Percentiles rank a stretch among this genome's conserved stretches.
Evolutionary conservation across 2,888 invertebrate genomes (phyloP).

Genomic region (Auanema freiburgensis): DNA sequence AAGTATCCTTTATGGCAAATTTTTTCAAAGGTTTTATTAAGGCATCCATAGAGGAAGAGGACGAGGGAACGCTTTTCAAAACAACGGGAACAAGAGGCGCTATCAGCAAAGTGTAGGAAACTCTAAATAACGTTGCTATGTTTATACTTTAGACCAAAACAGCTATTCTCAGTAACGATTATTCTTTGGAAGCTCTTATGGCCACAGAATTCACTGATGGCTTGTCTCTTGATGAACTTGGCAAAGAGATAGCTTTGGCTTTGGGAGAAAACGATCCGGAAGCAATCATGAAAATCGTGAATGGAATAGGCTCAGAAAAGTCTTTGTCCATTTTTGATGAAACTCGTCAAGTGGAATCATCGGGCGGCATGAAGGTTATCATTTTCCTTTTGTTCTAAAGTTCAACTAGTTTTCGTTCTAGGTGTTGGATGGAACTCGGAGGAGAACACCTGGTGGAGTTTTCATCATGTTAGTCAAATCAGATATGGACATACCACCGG

Average conservation of each 20-base stretch:
- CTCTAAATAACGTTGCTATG: background rate
- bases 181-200: constrained; percentile 26
- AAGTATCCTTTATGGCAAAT: background rate
- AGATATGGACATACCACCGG: constrained; percentile 29
- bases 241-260: constrained; percentile 29
- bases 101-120: background rate
- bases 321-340: constrained; percentile 49
- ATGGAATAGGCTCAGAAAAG: constrained; percentile 41
- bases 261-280: constrained; percentile 45
- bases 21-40: background rate
- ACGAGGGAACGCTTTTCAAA: background rate
- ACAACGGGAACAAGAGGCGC: background rate
- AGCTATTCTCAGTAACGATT: constrained; percentile 7
- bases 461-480: constrained; percentile 52
- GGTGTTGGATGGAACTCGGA: constrained; percentile 42
- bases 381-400: background rate
- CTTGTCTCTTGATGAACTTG: constrained; percentile 28
- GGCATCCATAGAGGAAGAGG: constrained; percentile 5
- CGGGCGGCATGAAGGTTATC: constrained; percentile 53
- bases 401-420: constrained; percentile 10
- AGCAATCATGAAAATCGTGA: constrained; percentile 44
- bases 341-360: constrained; percentile 49
- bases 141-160: background rate
- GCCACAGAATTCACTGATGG: constrained; percentile 25
- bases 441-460: constrained; percentile 62